Evolutionary conservation across 2,888 invertebrate genomes (phyloP), one percentile per base, ranked within the genome.

Genomic region (Pandemis cinnamomeana): DNA sequence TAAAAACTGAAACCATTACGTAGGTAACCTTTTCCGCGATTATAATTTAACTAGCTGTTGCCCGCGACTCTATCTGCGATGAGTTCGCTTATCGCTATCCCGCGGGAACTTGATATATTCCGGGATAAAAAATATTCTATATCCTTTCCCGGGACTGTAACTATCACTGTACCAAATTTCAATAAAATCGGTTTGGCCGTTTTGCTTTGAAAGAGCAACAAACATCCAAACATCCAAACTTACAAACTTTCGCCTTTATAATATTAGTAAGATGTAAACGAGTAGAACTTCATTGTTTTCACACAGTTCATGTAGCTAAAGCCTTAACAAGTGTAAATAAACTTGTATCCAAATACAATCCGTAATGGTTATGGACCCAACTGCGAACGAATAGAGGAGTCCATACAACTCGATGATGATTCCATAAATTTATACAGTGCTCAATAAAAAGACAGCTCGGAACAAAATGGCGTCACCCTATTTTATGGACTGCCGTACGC

Each of bases 341-440:
- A 90, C 86, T 84, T 90, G 86, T 91, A 91, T 89, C 87, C 88
- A 89, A 91, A 91, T 89, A 91, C 89, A 89, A 89, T 91, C 89
- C 81, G 87, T 91, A 91, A 92, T 91, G 89, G 90, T 92, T 92
- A 92, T 93, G 88, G 90, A 91, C 92, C 84, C 87, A 83, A 15
- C 87, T 84, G 87, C 83, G 84, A 88, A 87, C 89, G 87, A 87
- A 90, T 91, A 90, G 88, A 86, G 82, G 86, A 92, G 92, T 93
- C 92, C 89, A 93, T 92, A 92, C 91, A 91, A 90, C 87, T 89
- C 89, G 87, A 92, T 93, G 92, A 92, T 93, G 91, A 93, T 92
- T 94, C 93, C 92, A 94, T 93, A 94, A 94, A 94, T 91, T 85
- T 93, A 94, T 93, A 94, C 90, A 88, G 91, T 92, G 88, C 89